Conservation (phyloP, 2,113 vertebrate species). For the Podarcis muralis region DNA sequence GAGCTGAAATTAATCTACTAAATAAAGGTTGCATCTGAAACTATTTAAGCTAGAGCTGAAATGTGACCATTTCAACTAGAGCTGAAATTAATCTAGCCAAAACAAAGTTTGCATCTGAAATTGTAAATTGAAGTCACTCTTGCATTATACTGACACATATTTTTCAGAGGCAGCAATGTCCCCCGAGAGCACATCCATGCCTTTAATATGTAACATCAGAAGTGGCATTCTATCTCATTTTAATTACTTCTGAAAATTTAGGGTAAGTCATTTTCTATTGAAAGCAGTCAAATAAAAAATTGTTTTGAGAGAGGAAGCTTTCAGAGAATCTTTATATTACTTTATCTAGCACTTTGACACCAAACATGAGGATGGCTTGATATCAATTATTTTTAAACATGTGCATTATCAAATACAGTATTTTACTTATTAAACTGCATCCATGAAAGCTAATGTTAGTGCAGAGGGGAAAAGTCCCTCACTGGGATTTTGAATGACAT, state of each 20-base stretch:
- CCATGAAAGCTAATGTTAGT: constrained; percentile 55
- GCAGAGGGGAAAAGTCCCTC: constrained; percentile 29
- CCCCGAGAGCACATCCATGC: neutral
- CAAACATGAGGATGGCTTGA: constrained; percentile 55
- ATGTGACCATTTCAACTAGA: neutral
- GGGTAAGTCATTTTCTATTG: neutral
- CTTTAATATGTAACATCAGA: neutral
- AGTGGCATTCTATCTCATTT: neutral
- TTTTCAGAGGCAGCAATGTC: neutral
- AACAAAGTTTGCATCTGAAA: constrained; percentile 10
- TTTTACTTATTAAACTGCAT: constrained; percentile 45
- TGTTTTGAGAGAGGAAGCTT: constrained; percentile 18
- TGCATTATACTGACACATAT: neutral
- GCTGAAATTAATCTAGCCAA: constrained; percentile 7
- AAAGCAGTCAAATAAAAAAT: constrained; percentile 29
- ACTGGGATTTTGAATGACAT: constrained; percentile 40
- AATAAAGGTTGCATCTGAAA: neutral
- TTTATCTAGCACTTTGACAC: constrained; percentile 55
- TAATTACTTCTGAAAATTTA: constrained; percentile 1
- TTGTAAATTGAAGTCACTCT: neutral
- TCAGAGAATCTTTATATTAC: constrained; percentile 44
- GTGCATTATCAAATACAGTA: constrained; percentile 46
- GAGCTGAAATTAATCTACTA: neutral
- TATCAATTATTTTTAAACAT: constrained; percentile 70
- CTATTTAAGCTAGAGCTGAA: neutral